These are phyloP conservation scores for Meloe dianella DNA, from an alignment of 2,888 invertebrate genomes.

Conservation along the genomic window DNA sequence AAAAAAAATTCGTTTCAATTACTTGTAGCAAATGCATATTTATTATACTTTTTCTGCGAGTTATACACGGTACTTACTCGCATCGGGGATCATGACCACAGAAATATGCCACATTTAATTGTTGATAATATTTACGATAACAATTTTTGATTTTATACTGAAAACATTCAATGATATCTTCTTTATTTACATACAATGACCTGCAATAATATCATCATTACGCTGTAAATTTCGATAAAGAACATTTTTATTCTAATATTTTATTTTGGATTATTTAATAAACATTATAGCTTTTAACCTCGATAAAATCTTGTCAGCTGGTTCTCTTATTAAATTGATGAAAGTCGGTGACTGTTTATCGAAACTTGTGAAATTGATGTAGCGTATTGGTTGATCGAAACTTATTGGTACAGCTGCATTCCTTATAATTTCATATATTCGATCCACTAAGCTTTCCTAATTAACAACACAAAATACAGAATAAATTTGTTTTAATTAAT, in stretches of 20 bases:
- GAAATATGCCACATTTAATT: conserved; percentile 60
- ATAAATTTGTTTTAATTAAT: no score
- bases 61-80: conserved; percentile 59
- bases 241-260: background rate
- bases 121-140: conserved; percentile 36
- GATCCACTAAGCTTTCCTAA: conserved; percentile 63
- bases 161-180: conserved; percentile 35
- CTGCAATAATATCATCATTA: conserved; percentile 15
- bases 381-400: conserved; percentile 67
- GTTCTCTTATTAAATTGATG: conserved; percentile 67
- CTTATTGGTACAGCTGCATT: conserved; percentile 65
- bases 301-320: conserved; percentile 63
- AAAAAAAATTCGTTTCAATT: background rate
- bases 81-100: conserved; percentile 68
- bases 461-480: background rate
- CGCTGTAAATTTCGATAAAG: background rate
- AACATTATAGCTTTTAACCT: conserved; percentile 55
- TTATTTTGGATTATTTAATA: conserved; percentile 9
- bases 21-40: no score
- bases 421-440: conserved; percentile 61
- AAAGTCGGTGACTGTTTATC: conserved; percentile 66
- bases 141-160: conserved; percentile 37
- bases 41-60: no score
- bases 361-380: conserved; percentile 66
- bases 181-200: conserved; percentile 18